These are phyloP conservation scores for Idaea biselata DNA, from an alignment of 2,888 invertebrate genomes.

Conservation along the genomic window DNA sequence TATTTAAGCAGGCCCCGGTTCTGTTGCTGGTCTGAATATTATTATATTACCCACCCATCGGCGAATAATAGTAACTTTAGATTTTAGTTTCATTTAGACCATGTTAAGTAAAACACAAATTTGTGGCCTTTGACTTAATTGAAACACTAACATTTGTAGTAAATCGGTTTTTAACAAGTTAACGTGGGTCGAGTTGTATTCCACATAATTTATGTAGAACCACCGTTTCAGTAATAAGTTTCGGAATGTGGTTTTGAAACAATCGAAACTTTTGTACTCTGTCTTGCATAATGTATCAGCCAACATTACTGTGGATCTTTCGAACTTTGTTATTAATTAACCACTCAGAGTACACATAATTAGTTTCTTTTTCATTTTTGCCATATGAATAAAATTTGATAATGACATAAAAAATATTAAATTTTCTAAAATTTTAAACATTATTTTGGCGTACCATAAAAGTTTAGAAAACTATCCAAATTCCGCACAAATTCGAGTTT, in stretches of 20 bases:
- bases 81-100: constrained; percentile 16
- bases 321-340: constrained; percentile 4
- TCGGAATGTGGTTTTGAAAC: neutral
- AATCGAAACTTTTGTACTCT: neutral
- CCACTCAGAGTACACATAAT: neutral
- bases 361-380: neutral
- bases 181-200: neutral
- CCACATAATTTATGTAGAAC: neutral
- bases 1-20: constrained; percentile 38
- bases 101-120: constrained; percentile 15
- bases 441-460: too few relatives aligned
- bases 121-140: constrained; percentile 18
- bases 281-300: constrained; percentile 5
- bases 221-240: neutral
- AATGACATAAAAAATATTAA: too few relatives aligned
- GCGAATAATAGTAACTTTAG: constrained; percentile 25
- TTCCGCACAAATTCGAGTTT: neutral
- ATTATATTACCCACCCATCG: constrained; percentile 24
- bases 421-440: too few relatives aligned
- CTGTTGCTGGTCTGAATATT: constrained; percentile 31
- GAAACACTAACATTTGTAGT: constrained; percentile 10
- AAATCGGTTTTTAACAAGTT: neutral
- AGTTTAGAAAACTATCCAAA: too few relatives aligned
- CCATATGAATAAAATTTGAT: too few relatives aligned
- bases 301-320: neutral